Base-by-base conservation (phyloP, 2,888 invertebrate species). In the Meliscaeva auricollis region DNA sequence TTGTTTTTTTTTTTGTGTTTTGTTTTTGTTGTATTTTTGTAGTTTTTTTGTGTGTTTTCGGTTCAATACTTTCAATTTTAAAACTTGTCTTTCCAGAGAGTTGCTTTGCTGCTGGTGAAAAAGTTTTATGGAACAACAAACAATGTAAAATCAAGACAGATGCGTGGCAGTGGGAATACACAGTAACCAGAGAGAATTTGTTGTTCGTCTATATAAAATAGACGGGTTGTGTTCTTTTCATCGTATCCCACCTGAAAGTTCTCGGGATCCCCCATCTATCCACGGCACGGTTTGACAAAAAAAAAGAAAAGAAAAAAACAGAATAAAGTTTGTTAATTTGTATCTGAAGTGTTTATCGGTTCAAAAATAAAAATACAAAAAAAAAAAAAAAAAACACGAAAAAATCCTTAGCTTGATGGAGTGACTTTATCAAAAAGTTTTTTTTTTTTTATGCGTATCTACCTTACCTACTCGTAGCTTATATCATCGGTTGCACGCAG, bases 321-420 rank as follows among this genome's bases (percentile, higher is more conserved):
- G 22, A 48, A 48, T 17, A 38, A 66, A 66, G 50, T 66, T 66
- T 66, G 66, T 50, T 50, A 50, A 66, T 66, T 66, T 66, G 48
- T 66, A 66, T 66, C 66, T 66, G 66, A 66, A 66, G 66, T 66
- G 35, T 66, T 50, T 50, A 66, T 66, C 66, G 66, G 50, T 35
- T 17, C 0, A 35, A 20, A 22, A 35, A 48, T 17, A 44, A 30
- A 46, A 26, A 3, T n/a, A 11, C 17, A 44, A 15, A n/a, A 15
- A 46, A n/a, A n/a, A 35, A 20, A 22, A 35, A 48, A n/a, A 44
- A 30, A 46, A 26, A 3, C 6, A 11, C 17, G 15, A 15, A n/a
- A 15, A 64, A 41, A 60, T 22, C 11, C 17, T 30, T 46, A 32
- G 7, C 13, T 44, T 46, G 32, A 64, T 64, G 64, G 64, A 64